phyloP scores from a whole-genome alignment of 2,113 vertebrate genomes.

The Phocoena sinus region DNA sequence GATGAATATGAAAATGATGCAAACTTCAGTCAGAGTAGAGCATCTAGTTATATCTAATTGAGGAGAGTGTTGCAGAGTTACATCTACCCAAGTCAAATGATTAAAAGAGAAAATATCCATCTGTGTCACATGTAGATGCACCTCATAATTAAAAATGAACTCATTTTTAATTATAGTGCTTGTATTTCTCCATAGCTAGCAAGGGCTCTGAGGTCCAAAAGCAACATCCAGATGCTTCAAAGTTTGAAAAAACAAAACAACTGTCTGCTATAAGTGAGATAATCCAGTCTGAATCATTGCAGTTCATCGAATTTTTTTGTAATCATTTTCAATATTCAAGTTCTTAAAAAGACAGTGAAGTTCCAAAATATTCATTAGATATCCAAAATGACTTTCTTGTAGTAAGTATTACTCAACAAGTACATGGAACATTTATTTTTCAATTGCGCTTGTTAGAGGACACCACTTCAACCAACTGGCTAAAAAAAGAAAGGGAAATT shows the following conservation, averaged over 20 bases:
- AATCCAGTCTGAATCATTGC: neutral
- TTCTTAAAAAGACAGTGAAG: neutral
- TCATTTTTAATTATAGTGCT: conserved; percentile 54
- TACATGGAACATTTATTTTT: neutral
- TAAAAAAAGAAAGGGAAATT: neutral
- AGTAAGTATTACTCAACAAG: neutral
- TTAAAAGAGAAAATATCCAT: neutral
- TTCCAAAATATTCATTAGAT: neutral
- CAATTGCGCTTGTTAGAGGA: neutral
- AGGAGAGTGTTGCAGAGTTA: neutral
- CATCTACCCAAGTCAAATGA: neutral
- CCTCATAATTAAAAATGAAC: neutral
- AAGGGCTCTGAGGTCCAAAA: neutral
- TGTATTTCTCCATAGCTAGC: conserved; percentile 54
- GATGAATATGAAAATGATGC: neutral
- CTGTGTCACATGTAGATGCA: neutral
- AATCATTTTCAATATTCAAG: neutral
- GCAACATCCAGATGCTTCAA: neutral
- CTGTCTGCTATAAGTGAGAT: neutral
- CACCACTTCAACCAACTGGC: neutral
- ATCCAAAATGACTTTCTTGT: neutral
- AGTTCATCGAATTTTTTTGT: neutral
- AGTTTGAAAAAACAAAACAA: neutral
- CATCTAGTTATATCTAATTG: neutral
- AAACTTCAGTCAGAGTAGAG: neutral